These are phyloP conservation scores for Xiphydria camelus DNA, from an alignment of 2,888 invertebrate genomes.

Conservation along the genomic window DNA sequence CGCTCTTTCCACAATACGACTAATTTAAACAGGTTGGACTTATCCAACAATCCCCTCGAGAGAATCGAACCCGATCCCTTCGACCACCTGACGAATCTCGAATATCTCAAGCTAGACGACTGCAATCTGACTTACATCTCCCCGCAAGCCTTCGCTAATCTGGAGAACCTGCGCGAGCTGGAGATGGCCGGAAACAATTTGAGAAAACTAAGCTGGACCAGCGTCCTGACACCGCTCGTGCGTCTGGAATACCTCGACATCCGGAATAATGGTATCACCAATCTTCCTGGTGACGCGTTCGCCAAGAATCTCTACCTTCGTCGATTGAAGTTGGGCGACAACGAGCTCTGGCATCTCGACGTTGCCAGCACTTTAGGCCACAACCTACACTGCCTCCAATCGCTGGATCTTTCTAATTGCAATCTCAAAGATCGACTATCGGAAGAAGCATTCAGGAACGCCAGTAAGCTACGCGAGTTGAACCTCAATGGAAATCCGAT, in stretches of 20 bases:
- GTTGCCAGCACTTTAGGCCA: conserved; percentile 68
- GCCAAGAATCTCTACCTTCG: conserved; percentile 68
- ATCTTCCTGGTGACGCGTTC: conserved; percentile 68
- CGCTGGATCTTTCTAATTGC: conserved; percentile 71
- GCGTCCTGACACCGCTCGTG: conserved; percentile 64
- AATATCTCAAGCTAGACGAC: conserved; percentile 67
- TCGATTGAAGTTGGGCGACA: conserved; percentile 67
- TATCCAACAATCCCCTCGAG: conserved; percentile 69
- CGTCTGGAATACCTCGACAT: conserved; percentile 69
- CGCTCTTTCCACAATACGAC: conserved; percentile 71
- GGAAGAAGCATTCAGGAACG: conserved; percentile 71
- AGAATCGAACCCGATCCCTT: conserved; percentile 65
- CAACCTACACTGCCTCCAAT: conserved; percentile 67
- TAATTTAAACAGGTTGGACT: conserved; percentile 69
- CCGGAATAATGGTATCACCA: conserved; percentile 64
- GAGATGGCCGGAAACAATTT: conserved; percentile 68
- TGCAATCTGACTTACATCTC: conserved; percentile 67
- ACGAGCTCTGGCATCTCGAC: conserved; percentile 68
- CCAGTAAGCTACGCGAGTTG: conserved; percentile 67
- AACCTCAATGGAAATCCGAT: conserved; percentile 71
- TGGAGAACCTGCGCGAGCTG: conserved; percentile 66
- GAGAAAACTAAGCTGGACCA: conserved; percentile 64
- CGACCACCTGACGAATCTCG: conserved; percentile 67
- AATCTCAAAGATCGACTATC: conserved; percentile 69
- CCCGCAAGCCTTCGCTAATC: conserved; percentile 62